phyloP scores from a whole-genome alignment of 2,113 vertebrate species.

The Planiliza haematocheilus region DNA sequence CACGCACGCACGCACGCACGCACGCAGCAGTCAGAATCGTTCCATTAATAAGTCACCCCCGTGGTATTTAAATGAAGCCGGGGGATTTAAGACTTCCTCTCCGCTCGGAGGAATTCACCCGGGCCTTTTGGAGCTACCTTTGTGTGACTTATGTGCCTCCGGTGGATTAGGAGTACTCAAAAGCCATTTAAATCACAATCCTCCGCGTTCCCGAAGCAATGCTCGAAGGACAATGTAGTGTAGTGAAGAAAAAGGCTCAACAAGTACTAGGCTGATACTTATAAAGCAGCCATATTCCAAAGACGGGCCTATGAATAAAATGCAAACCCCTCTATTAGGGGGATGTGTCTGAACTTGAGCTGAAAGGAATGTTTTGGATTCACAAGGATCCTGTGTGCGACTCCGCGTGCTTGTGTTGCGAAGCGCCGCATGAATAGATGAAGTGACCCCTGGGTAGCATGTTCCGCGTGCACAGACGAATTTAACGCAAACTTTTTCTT shows the following conservation, averaged over 20 bases:
- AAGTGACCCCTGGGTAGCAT: constrained; percentile 52
- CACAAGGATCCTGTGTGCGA: constrained; percentile 72
- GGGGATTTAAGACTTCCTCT: constrained; percentile 81
- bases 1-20: constrained; percentile 18
- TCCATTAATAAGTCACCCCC: constrained; percentile 78
- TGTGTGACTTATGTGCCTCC: constrained; percentile 81
- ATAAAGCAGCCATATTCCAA: constrained; percentile 77
- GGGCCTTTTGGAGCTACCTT: constrained; percentile 76
- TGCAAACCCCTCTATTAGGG: constrained; percentile 83
- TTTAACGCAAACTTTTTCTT: constrained; percentile 2
- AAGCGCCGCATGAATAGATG: constrained; percentile 53
- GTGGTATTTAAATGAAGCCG: constrained; percentile 72
- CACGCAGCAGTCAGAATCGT: constrained; percentile 70
- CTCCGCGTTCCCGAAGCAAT: constrained; percentile 66
- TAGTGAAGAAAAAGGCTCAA: constrained; percentile 55
- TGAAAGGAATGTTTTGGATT: constrained; percentile 84
- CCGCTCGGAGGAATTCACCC: constrained; percentile 67
- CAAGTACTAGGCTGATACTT: constrained; percentile 68
- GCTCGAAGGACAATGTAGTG: constrained; percentile 72
- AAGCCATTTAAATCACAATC: constrained; percentile 80
- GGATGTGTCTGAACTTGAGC: constrained; percentile 84
- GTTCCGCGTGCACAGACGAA: constrained; percentile 24
- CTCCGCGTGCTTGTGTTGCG: constrained; percentile 26
- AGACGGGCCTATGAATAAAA: constrained; percentile 80
- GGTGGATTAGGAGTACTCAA: constrained; percentile 76